Percentiles rank a stretch among this genome's conserved stretches.
These are phyloP conservation scores for Temnothorax nylanderi DNA, from an alignment of 1,140 invertebrate species.

Conservation along the genomic window DNA sequence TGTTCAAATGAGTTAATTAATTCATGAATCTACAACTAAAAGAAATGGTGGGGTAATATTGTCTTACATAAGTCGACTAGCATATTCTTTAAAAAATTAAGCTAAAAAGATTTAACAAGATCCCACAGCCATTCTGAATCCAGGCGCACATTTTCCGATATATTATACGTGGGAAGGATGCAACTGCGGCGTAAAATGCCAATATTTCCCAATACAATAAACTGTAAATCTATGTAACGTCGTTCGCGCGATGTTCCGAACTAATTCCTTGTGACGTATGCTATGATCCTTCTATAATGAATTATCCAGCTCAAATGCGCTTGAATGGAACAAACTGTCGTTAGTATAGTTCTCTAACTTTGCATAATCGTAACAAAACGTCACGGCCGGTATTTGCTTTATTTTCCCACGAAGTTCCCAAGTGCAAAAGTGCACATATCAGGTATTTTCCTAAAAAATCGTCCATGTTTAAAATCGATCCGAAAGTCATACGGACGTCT, in stretches of 20 bases:
- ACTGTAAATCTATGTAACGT: slow-evolving; percentile 22
- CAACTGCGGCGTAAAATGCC: slow-evolving; percentile 24
- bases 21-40: background rate
- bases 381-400: background rate
- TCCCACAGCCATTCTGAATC: background rate
- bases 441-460: slow-evolving; percentile 40
- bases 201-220: slow-evolving; percentile 37
- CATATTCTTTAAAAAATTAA: slow-evolving; percentile 1
- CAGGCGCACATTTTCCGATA: background rate
- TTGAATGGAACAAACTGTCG: slow-evolving; percentile 3
- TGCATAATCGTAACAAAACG: background rate
- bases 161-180: background rate
- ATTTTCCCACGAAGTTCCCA: background rate
- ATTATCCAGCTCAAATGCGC: slow-evolving; percentile 24
- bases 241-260: background rate
- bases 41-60: background rate
- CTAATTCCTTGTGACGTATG: slow-evolving; percentile 28
- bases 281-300: slow-evolving; percentile 22
- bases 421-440: too few species aligned
- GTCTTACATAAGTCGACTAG: background rate
- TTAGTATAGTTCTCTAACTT: slow-evolving; percentile 32
- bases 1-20: too few species aligned
- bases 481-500: slow-evolving; percentile 39
- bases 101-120: background rate
- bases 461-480: slow-evolving; percentile 48